A percentile compares a stretch with the other conserved stretches of the same genome.
Evolutionary conservation across 2,888 invertebrate species (phyloP).

Genomic region (Linnaemya tessellans): DNA sequence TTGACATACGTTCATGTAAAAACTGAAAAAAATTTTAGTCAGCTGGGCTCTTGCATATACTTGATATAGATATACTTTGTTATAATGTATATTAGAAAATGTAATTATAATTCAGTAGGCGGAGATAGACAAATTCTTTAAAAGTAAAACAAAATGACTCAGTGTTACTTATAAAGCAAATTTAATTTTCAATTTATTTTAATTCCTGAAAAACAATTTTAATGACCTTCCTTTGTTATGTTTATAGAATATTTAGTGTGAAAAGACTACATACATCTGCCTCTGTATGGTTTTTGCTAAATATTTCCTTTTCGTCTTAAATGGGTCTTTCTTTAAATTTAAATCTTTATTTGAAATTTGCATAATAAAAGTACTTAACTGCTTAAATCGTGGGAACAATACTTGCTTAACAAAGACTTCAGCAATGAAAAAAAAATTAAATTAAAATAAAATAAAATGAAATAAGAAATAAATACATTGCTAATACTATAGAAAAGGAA

Average conservation of each 20-base stretch:
- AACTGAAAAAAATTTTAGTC: too few species aligned
- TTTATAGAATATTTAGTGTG: not conserved
- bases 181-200: not conserved
- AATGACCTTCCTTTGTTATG: not conserved
- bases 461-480: not conserved
- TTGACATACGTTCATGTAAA: too few species aligned
- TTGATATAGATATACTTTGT: too few species aligned
- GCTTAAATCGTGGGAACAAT: constrained; percentile 23
- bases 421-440: not conserved
- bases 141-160: not conserved
- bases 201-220: not conserved
- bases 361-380: constrained; percentile 69
- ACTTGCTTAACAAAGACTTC: constrained; percentile 32
- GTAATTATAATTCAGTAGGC: not conserved
- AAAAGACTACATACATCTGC: constrained; percentile 2
- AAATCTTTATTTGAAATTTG: constrained; percentile 74
- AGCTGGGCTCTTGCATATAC: too few species aligned
- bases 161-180: not conserved
- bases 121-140: not conserved
- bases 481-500: too few species aligned
- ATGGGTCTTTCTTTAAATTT: not conserved
- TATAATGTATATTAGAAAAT: not conserved
- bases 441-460: not conserved
- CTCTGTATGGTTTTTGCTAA: not conserved
- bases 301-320: constrained; percentile 1